A percentile compares a stretch with the other conserved stretches of the same genome.
Conservation (phyloP, 2,113 vertebrate genomes). For the Malurus elegans region DNA sequence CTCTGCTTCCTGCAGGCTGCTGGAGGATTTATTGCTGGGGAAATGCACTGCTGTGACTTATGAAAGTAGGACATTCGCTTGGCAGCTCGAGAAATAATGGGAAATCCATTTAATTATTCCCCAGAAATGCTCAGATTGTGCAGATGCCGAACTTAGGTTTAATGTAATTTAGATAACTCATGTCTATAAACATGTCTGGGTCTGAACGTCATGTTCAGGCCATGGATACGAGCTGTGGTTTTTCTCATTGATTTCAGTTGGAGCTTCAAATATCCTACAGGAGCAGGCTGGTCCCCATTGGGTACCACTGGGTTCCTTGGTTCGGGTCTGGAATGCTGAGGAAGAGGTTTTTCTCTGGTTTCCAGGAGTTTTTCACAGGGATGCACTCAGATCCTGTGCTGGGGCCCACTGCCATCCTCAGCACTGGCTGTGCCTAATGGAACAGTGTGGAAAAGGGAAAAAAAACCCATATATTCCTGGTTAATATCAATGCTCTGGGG, state of each 20-base stretch:
- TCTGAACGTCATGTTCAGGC: not conserved
- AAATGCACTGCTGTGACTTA: not conserved
- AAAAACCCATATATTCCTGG: accelerated
- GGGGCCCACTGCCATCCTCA: not conserved
- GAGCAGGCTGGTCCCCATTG: accelerated
- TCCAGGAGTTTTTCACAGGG: not conserved
- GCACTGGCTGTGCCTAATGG: not conserved
- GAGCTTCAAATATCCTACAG: not conserved
- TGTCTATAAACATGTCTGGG: slow-evolving; percentile 23
- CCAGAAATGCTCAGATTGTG: slow-evolving; percentile 31
- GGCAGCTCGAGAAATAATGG: slow-evolving; percentile 30
- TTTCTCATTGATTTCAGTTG: not conserved
- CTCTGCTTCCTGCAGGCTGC: not conserved
- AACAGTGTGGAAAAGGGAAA: not conserved
- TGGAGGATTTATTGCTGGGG: not conserved
- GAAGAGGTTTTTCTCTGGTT: not conserved
- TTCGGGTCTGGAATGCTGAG: not conserved
- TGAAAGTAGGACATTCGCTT: not conserved
- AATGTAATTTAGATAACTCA: slow-evolving; percentile 50
- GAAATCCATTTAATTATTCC: slow-evolving; percentile 48
- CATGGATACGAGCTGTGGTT: not conserved
- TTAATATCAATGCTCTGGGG: not conserved
- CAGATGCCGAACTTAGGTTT: slow-evolving; percentile 31
- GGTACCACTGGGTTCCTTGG: accelerated
- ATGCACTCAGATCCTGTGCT: not conserved